Base-by-base conservation (phyloP, 2,113 vertebrate species). In the Antennarius striatus region DNA sequence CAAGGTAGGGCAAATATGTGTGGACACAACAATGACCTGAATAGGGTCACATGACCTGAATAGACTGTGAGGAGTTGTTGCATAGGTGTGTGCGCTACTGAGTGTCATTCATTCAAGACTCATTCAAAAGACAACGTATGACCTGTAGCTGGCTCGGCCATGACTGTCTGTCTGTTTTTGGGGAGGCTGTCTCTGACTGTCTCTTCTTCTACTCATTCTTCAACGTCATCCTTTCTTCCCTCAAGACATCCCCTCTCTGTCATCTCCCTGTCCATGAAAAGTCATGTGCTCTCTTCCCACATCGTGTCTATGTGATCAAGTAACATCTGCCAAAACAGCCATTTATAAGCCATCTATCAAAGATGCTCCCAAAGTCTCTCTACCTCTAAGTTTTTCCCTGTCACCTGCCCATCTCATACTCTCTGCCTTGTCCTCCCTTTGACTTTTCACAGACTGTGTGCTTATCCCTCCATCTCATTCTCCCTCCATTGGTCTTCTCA, bases 301-400 rank as follows among this genome's bases (percentile, higher is more conserved):
- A 70, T 17, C 43, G 50, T 61, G 67, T 65, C 70, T 57, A 65
- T 71, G 71, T 68, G 70, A 81, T 73, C 67, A 75, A 71, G 75
- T 30, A 77, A 55, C 71, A 75, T 77, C 75, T 79, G 77, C 70
- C 46, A 46, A 46, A 60, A 63, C 72, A 72, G 57, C 32, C 32
- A 7, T 36, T 36, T 63, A 72, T 11, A 54, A 51, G 48, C 77
- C 82, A 83, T 81, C 77, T 65, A 78, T 85, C 80, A 83, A 29
- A 30, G 46, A 48, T 56, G 64, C 40, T 57, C 56, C 57, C 70
- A 22, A 22, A 22, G 2, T 73, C 67, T 58, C 48, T 49, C 73
- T 52, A 39, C 51, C 67, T 32, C 22, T 43, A 10, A 17, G 45
- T 47, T 67, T 64, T 45, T 58, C 51, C 17, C 48, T 3, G 6